Evolutionary conservation across 1,140 invertebrate species (phyloP).

Genomic region (Mamestra configurata): DNA sequence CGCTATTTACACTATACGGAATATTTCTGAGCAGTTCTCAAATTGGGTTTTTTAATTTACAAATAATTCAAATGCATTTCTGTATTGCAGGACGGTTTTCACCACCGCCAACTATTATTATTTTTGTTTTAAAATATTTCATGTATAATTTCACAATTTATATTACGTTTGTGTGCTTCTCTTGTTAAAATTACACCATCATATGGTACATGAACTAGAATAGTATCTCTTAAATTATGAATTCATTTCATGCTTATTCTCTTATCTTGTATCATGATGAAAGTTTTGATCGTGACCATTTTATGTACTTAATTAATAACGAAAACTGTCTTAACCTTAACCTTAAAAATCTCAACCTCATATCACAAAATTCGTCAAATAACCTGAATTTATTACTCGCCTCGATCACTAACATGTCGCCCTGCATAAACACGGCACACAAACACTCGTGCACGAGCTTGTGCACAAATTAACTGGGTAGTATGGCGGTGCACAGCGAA

Average conservation of each 20-base stretch:
- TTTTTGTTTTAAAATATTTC: too few relatives aligned
- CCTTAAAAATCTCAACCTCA: not conserved
- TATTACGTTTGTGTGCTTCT: too few relatives aligned
- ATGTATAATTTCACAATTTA: too few relatives aligned
- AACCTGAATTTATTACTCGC: not conserved
- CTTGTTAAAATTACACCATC: too few relatives aligned
- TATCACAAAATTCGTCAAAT: not conserved
- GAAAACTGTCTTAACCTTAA: not conserved
- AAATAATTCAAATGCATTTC: not conserved
- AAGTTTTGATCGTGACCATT: not conserved
- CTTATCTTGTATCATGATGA: too few relatives aligned
- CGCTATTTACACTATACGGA: not conserved
- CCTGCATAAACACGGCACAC: not conserved
- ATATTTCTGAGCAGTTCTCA: not conserved
- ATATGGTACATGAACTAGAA: too few relatives aligned
- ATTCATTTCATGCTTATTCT: too few relatives aligned
- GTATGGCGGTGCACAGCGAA: not conserved
- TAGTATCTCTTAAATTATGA: too few relatives aligned
- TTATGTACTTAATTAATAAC: not conserved
- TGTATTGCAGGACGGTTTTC: not conserved
- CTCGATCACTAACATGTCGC: constrained; percentile 2
- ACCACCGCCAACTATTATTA: too few relatives aligned
- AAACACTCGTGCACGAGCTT: not conserved
- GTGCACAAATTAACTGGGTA: constrained; percentile 27
- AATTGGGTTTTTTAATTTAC: too few relatives aligned